phyloP scores from a whole-genome alignment of 2,797 vertebrate species.

The Monodelphis domestica region DNA sequence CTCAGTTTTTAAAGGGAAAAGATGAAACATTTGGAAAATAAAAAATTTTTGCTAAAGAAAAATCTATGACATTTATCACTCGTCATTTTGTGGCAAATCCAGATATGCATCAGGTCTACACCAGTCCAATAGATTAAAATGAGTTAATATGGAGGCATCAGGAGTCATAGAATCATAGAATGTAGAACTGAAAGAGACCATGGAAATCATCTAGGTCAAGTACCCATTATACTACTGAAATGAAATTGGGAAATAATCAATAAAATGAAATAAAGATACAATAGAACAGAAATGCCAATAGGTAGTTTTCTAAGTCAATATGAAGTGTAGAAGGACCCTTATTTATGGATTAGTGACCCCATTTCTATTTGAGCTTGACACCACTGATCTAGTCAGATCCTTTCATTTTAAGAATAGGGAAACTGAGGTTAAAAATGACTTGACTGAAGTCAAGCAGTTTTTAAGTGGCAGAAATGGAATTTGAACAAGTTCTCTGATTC shows the following conservation, averaged over 20 bases:
- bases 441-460: not conserved
- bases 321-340: not conserved
- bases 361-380: not conserved
- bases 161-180: not conserved
- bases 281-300: not conserved
- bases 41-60: not conserved
- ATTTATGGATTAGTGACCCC: not conserved
- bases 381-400: not conserved
- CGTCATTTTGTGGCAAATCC: not conserved
- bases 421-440: not conserved
- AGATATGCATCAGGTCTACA: not conserved
- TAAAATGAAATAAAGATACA: not conserved
- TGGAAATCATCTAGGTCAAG: not conserved
- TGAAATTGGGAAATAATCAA: not conserved
- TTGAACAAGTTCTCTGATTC: not conserved
- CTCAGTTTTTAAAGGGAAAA: not conserved
- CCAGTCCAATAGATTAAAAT: not conserved
- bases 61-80: not conserved
- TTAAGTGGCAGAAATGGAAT: not conserved
- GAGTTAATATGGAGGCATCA: not conserved
- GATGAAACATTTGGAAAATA: not conserved
- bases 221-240: not conserved
- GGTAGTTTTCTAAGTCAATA: not conserved
- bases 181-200: not conserved
- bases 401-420: not conserved